Base-by-base conservation (phyloP, 2,888 invertebrate species). In the Helicoverpa assulta region DNA sequence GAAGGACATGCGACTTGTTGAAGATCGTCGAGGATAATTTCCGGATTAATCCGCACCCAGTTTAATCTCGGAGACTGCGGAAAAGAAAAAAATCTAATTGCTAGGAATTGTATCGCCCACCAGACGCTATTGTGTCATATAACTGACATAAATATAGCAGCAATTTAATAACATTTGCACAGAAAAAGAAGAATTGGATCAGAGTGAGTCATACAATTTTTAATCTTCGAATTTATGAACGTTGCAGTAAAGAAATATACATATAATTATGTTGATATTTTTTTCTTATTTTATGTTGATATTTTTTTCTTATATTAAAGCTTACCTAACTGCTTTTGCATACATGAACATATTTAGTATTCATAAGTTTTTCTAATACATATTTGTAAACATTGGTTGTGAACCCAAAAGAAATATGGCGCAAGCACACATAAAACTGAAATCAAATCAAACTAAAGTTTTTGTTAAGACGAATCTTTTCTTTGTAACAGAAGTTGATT, bases 41-140 rank as follows among this genome's bases (percentile, higher is more conserved):
- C 70, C 80, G 70, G 80, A 77, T 75, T 80, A 63, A 80, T 80
- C 62, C 65, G 65, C 70, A 79, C 58, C 50, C 69, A 53, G 64
- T 55, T 79, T 75, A 75, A 79, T 77, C 70, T 70, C 54, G 54
- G 54, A 54, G 16, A 26, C 66, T 51, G 53, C 47, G 47, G 68
- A 54, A 67, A 62, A 73, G 53, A 67, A 76, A 73, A 76, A 62
- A 62, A 62, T 51, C 1, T n/a, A 57, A 78, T 73, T 78, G 68
- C 52, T 57, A 54, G 18, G 29, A 67, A 60, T 57, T 57, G 53
- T 63, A 40, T 55, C 62, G 33, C 26, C 43, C 26, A 50, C 19
- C 29, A 59, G 21, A 8, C 55, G 47, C 58, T 63, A 55, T 63
- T 70, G 51, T 70, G 33, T 69, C n/a, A 47, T 5, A 47, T n/a